These are phyloP conservation scores for Pristionchus exspectatus DNA, from an alignment of 2,888 invertebrate species.

Conservation along the genomic window DNA sequence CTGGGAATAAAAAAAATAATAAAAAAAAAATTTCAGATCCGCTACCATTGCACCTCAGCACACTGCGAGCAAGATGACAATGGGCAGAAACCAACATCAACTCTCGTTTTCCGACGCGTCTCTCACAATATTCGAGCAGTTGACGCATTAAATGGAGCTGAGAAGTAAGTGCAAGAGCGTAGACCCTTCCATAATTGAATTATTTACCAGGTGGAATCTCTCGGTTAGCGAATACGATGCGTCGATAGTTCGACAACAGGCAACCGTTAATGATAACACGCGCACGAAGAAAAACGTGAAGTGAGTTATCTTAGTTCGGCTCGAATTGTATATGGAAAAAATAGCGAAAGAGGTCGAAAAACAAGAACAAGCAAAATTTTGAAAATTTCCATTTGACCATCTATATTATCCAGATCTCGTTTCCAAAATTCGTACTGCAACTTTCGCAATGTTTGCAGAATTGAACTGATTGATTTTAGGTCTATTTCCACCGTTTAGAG, in stretches of 20 bases:
- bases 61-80: constrained; percentile 62
- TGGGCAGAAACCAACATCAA: constrained; percentile 79
- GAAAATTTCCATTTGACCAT: too few species aligned
- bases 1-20: neutral
- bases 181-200: neutral
- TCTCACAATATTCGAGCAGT: constrained; percentile 92
- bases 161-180: constrained; percentile 83
- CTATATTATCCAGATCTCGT: too few species aligned
- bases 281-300: neutral
- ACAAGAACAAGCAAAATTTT: too few species aligned
- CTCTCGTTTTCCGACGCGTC: constrained; percentile 88
- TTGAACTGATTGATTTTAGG: too few species aligned
- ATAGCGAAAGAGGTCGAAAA: too few species aligned
- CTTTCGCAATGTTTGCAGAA: too few species aligned
- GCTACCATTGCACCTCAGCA: constrained; percentile 66
- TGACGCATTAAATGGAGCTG: constrained; percentile 89
- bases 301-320: neutral
- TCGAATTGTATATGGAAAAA: neutral
- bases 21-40: constrained; percentile 59
- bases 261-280: neutral
- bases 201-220: constrained; percentile 69
- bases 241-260: constrained; percentile 50
- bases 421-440: too few species aligned
- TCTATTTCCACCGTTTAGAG: too few species aligned
- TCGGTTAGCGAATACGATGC: constrained; percentile 67